Evolutionary conservation across 2,797 vertebrate species (phyloP).

Genomic region (Poecilia velifera): DNA sequence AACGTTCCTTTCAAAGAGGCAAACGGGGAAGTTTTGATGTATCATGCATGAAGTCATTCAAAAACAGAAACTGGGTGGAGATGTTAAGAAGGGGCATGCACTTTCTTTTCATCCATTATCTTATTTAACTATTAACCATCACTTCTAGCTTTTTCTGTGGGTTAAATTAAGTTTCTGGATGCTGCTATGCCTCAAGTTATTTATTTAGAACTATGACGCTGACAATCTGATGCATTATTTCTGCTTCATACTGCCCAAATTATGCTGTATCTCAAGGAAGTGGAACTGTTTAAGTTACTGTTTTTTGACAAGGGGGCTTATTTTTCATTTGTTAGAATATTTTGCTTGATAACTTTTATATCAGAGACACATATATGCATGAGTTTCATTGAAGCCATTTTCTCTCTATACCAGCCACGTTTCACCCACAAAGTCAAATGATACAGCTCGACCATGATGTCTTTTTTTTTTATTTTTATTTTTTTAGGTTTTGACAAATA

Average conservation of each 20-base stretch:
- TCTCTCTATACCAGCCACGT: not conserved
- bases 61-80: slow-evolving; percentile 9
- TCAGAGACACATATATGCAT: not conserved
- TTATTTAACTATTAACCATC: not conserved
- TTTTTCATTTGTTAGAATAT: not conserved
- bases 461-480: not conserved
- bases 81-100: not conserved
- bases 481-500: not conserved
- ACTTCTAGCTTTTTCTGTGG: not conserved
- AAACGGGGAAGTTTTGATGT: slow-evolving; percentile 36
- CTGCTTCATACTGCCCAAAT: not conserved
- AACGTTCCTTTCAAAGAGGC: slow-evolving; percentile 33
- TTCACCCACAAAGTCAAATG: not conserved
- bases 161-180: slow-evolving; percentile 6
- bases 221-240: not conserved
- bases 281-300: not conserved
- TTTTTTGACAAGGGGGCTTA: not conserved
- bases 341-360: not conserved
- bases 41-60: not conserved
- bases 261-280: not conserved
- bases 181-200: slow-evolving; percentile 14
- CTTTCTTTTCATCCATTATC: not conserved
- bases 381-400: not conserved
- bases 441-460: not conserved
- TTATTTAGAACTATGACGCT: not conserved